phyloP scores from a whole-genome alignment of 2,113 vertebrate genomes.

The Halcyon senegalensis region DNA sequence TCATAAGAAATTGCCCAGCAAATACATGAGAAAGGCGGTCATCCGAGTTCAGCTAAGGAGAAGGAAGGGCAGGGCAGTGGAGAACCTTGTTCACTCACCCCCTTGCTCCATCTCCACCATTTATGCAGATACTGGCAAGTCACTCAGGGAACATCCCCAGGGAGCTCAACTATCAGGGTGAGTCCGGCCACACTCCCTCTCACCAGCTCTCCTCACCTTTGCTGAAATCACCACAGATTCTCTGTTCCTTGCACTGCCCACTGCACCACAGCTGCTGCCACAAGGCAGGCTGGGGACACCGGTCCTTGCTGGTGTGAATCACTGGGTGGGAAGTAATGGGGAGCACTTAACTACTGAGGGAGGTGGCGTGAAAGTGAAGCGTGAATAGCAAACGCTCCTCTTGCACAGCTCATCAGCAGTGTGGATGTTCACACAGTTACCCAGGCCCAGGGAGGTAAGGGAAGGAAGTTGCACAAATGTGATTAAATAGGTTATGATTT shows the following conservation, averaged over 20 bases:
- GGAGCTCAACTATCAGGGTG: neutral
- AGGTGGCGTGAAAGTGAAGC: neutral
- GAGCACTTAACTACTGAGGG: neutral
- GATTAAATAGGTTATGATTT: neutral
- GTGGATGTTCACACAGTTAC: neutral
- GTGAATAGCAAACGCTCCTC: accelerated
- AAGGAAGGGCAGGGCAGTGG: neutral
- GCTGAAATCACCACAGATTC: neutral
- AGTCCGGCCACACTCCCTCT: neutral
- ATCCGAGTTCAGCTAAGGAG: neutral
- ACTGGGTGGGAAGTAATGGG: neutral
- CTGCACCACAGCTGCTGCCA: neutral
- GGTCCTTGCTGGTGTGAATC: neutral
- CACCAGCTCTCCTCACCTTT: neutral
- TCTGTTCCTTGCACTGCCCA: accelerated
- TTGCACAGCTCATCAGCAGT: accelerated
- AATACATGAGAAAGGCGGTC: neutral
- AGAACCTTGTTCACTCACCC: neutral
- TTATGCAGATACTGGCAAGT: neutral
- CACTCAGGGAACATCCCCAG: no score
- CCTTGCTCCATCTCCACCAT: neutral
- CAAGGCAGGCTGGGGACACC: neutral
- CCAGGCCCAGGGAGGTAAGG: neutral
- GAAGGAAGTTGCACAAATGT: neutral
- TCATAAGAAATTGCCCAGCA: neutral